Conservation (phyloP, 1,140 invertebrate genomes). For the Danaus melanippus region DNA sequence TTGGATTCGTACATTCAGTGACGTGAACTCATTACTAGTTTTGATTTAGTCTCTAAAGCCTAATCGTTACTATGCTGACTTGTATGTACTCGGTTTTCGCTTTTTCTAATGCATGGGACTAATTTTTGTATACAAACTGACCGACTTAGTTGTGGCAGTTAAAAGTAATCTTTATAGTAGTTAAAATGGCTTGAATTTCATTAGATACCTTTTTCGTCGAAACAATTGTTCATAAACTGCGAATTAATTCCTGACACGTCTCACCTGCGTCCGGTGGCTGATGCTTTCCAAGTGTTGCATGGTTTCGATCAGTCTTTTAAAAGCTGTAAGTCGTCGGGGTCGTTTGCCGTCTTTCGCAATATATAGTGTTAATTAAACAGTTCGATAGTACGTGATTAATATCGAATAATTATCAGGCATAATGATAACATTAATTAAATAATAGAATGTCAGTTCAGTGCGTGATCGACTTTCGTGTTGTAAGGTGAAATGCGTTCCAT, state of each 20-base stretch:
- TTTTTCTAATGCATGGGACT: too few species aligned
- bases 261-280: slow-evolving; percentile 57
- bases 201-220: slow-evolving; percentile 46
- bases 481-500: slow-evolving; percentile 50
- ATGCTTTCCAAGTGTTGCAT: slow-evolving; percentile 56
- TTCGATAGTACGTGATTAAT: too few species aligned
- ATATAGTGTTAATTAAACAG: too few species aligned
- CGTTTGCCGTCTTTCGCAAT: too few species aligned
- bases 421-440: slow-evolving; percentile 42
- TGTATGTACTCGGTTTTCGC: too few species aligned
- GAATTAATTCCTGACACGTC: slow-evolving; percentile 66
- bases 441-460: slow-evolving; percentile 46
- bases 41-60: neutral
- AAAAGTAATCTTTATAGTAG: slow-evolving; percentile 10
- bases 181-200: slow-evolving; percentile 29
- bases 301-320: slow-evolving; percentile 57
- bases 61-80: too few species aligned
- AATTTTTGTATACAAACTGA: too few species aligned
- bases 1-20: slow-evolving; percentile 58
- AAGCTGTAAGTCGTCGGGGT: slow-evolving; percentile 45
- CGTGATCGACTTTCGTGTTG: slow-evolving; percentile 40
- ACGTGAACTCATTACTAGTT: slow-evolving; percentile 45
- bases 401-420: slow-evolving; percentile 46
- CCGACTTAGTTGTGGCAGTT: neutral
- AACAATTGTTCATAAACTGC: slow-evolving; percentile 60